These are phyloP conservation scores for Nicator chloris DNA, from an alignment of 2,113 vertebrate genomes.

Conservation along the genomic window DNA sequence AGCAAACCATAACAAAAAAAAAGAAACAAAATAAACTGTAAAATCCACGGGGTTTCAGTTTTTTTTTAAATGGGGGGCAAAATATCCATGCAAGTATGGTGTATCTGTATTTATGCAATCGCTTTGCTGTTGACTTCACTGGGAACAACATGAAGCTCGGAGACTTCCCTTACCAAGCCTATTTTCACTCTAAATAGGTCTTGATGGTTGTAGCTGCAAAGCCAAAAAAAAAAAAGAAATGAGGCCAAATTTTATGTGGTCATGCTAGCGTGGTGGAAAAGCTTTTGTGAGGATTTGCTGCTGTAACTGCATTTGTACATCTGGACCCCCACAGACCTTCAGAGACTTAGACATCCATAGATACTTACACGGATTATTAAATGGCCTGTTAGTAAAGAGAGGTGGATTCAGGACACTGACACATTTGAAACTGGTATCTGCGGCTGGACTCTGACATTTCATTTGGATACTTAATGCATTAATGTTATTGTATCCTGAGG, in stretches of 20 bases:
- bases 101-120: background rate
- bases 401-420: constrained; percentile 67
- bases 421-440: constrained; percentile 42
- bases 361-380: constrained; percentile 53
- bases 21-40: background rate
- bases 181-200: constrained; percentile 46
- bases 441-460: constrained; percentile 49
- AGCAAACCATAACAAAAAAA: background rate
- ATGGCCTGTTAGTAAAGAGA: constrained; percentile 50
- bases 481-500: constrained; percentile 62
- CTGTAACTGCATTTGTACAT: constrained; percentile 58
- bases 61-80: background rate
- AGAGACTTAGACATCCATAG: constrained; percentile 39
- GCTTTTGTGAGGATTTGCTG: constrained; percentile 59
- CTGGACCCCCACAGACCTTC: constrained; percentile 52
- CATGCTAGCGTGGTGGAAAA: constrained; percentile 1
- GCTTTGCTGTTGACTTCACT: constrained; percentile 5
- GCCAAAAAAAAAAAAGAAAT: background rate
- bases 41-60: background rate
- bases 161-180: constrained; percentile 1
- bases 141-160: background rate
- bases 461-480: constrained; percentile 64
- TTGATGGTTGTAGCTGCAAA: background rate
- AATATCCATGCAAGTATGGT: background rate
- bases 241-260: constrained; percentile 48